A percentile compares a stretch with the other conserved stretches of the same genome.
phyloP scores from a whole-genome alignment of 1,140 invertebrate genomes.

The Gonioctena quinquepunctata region DNA sequence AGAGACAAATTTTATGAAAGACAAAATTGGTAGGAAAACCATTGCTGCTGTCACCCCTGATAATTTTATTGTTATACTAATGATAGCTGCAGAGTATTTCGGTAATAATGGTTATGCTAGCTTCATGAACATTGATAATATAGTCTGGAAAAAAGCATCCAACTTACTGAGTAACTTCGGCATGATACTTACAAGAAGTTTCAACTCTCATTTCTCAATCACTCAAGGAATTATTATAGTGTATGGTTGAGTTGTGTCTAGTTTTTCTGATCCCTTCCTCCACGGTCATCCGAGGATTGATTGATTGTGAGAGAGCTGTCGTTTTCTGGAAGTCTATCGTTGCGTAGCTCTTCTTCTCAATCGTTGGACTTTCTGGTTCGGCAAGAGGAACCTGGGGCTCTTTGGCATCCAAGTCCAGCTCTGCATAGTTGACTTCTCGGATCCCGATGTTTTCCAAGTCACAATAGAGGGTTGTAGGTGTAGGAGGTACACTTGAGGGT shows the following conservation, averaged over 20 bases:
- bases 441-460: conserved; percentile 41
- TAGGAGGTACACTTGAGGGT: conserved; percentile 52
- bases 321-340: conserved; percentile 94
- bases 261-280: conserved; percentile 68
- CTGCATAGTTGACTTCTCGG: conserved; percentile 74
- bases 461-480: conserved; percentile 56
- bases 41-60: too few species aligned
- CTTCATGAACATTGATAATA: too few species aligned
- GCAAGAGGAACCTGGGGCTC: conserved; percentile 50
- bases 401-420: conserved; percentile 71
- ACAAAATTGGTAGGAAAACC: too few species aligned
- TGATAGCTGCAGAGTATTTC: too few species aligned
- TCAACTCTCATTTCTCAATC: conserved; percentile 53
- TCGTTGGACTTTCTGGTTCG: conserved; percentile 60
- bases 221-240: conserved; percentile 63
- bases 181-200: neutral
- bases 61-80: too few species aligned
- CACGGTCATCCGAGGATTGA: conserved; percentile 61
- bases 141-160: too few species aligned
- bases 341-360: conserved; percentile 77
- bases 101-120: too few species aligned
- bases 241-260: conserved; percentile 67
- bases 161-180: neutral
- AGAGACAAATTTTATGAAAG: too few species aligned
- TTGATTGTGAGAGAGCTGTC: conserved; percentile 75